Evolutionary conservation across 1,140 invertebrate species (phyloP), one percentile per base, ranked within the genome.

Genomic region (Oryzaephilus surinamensis): DNA sequence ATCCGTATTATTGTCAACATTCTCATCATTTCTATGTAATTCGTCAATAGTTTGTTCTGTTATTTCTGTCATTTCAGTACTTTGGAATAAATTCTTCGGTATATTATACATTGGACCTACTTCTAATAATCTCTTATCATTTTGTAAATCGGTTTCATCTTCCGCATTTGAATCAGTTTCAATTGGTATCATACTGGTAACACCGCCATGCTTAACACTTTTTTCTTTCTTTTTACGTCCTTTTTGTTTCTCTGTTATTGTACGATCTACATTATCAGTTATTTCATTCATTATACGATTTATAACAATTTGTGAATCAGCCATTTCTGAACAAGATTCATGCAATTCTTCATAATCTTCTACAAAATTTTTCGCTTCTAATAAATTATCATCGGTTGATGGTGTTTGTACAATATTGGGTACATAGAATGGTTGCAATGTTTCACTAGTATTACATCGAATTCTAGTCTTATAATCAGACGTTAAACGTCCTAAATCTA

Each of bases 1-100:
- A 24, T 63, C 58, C 6, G 54, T 46, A 48, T 57, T 60, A 37
- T 55, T 60, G 23, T 63, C 61, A 2, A 56, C 55, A 35, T 59
- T 60, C 31, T 62, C 58, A 13, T 60, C 58, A 33, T 62, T 60
- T 18, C 55, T 27, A 30, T 60, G 57, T 15, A 60, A 38, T 26
- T 56, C 51, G 31, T 62, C 60, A 21, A 63, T 61, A 18, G 56
- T 60, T 26, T 63, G 61, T 50, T 63, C 61, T 11, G 61, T 63
- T 16, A 63, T 63, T 38, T 63, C 61, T 4, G 54, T 60, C 58
- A 63, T 57, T 42, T 60, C 58, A 4, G 50, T 49, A 24, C 23
- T 60, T 37, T 57, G 49, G 36, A 60, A 54, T n/a, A 59, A 35
- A 32, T 60, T 58, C 36, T 62, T 62, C 2, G 60, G 60, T 13